Conservation (phyloP, 2,113 vertebrate species). For the Salvelinus sp. region DNA sequence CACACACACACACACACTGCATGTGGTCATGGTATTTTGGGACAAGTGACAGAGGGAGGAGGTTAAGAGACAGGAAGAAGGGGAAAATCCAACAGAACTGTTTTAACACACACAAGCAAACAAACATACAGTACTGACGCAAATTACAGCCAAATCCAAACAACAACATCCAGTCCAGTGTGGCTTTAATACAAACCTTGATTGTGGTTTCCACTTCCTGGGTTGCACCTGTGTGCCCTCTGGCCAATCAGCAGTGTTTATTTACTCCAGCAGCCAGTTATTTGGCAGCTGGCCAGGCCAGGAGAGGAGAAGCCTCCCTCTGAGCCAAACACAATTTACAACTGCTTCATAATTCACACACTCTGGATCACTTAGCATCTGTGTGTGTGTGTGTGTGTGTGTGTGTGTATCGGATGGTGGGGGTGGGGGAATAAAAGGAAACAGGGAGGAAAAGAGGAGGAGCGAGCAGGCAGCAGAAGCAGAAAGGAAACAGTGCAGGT, state of each 20-base stretch:
- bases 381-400: neutral
- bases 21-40: too few species aligned
- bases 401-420: neutral
- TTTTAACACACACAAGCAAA: neutral
- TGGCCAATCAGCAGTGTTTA: slow-evolving; percentile 45
- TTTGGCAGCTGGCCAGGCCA: slow-evolving; percentile 32
- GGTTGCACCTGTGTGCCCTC: slow-evolving; percentile 37
- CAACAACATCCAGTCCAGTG: too few species aligned
- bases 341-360: slow-evolving; percentile 40
- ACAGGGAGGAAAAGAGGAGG: neutral
- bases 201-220: slow-evolving; percentile 2
- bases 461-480: neutral
- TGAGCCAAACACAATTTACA: slow-evolving; percentile 25
- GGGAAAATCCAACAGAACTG: neutral
- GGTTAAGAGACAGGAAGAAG: neutral
- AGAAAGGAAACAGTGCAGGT: slow-evolving; percentile 9
- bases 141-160: neutral
- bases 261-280: slow-evolving; percentile 38
- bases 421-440: neutral
- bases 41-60: too few species aligned
- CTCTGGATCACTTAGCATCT: slow-evolving; percentile 29
- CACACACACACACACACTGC: neutral
- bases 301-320: slow-evolving; percentile 23
- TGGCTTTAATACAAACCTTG: neutral
- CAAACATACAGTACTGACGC: neutral